A percentile compares a stretch with the other conserved stretches of the same genome.
These are phyloP conservation scores for Poecile montanus DNA, from an alignment of 2,797 vertebrate species.

Conservation along the genomic window DNA sequence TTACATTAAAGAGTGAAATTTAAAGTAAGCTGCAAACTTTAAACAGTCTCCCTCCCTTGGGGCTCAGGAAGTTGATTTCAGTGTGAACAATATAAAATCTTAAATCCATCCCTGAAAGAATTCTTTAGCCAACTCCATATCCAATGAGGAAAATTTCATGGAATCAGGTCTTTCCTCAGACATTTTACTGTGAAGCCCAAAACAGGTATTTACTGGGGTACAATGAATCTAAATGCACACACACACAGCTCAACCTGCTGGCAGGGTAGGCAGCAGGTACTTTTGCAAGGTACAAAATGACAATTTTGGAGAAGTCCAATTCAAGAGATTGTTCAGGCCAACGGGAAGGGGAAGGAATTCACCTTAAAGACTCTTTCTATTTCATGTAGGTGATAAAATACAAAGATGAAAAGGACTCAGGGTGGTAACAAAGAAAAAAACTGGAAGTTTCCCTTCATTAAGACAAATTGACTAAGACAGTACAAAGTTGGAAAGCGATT, in stretches of 20 bases:
- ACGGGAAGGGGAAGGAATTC: background rate
- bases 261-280: background rate
- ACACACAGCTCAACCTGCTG: background rate
- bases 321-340: background rate
- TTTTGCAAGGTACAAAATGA: background rate
- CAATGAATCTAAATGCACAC: background rate
- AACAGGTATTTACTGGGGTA: background rate
- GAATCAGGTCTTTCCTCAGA: background rate
- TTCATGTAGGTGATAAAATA: background rate
- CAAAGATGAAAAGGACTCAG: background rate
- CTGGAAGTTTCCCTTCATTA: background rate
- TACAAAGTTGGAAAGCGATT: background rate
- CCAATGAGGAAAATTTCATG: background rate
- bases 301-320: background rate
- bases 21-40: background rate
- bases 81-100: background rate
- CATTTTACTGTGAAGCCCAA: background rate
- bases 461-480: background rate
- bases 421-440: background rate
- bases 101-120: background rate
- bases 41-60: background rate
- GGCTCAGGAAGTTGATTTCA: background rate
- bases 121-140: background rate
- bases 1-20: background rate
- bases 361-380: background rate